Evolutionary conservation across 2,797 vertebrate genomes (phyloP).

Genomic region (Manis crassicaudata): DNA sequence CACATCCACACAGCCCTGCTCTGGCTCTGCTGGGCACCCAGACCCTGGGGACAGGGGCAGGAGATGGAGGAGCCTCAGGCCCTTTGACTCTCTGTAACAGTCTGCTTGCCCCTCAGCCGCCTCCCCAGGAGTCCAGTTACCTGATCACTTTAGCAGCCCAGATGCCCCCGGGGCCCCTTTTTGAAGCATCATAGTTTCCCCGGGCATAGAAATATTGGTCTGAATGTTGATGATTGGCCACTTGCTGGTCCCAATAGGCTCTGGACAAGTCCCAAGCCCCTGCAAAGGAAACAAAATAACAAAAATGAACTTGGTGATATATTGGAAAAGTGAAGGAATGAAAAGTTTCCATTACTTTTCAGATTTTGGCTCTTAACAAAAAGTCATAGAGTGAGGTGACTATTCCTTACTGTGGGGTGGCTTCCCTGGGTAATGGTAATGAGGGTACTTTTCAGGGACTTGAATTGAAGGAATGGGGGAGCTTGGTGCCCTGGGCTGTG

Average conservation of each 20-base stretch:
- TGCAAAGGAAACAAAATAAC: background rate
- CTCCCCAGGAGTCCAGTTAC: background rate
- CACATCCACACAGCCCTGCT: background rate
- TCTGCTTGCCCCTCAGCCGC: background rate
- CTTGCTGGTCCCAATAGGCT: slow-evolving; percentile 41
- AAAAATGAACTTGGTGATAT: background rate
- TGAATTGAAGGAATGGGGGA: background rate
- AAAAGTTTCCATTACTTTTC: background rate
- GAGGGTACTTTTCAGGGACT: background rate
- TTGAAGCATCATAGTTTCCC: slow-evolving; percentile 48
- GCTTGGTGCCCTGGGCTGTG: background rate
- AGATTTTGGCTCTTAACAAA: background rate
- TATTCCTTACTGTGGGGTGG: background rate
- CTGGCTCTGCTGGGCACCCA: background rate
- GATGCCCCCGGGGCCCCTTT: background rate
- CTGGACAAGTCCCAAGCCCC: slow-evolving; percentile 43
- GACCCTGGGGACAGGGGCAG: background rate
- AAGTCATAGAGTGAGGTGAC: background rate
- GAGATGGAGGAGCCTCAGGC: accelerated
- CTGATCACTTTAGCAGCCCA: slow-evolving; percentile 52
- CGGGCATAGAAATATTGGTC: slow-evolving; percentile 55
- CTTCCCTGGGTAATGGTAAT: background rate
- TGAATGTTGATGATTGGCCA: background rate
- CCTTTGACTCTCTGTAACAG: background rate
- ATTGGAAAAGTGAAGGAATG: background rate